These are phyloP conservation scores for Clavelina lepadiformis DNA, from an alignment of 23 tunicate genomes.

Conservation along the genomic window DNA sequence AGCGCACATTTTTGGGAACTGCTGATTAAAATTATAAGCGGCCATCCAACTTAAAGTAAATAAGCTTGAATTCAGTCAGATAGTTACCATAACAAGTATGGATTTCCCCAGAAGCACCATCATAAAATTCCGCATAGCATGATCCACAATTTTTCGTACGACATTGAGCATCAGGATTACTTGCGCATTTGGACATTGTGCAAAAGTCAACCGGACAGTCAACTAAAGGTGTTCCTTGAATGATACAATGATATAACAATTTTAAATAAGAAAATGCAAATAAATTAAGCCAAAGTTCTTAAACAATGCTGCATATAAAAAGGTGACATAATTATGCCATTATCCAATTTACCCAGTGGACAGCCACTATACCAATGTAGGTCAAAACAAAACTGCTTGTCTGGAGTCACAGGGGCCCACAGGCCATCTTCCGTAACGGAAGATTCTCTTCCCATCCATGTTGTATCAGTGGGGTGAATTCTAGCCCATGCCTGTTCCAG, in stretches of 20 bases:
- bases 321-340: too few relatives aligned
- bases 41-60: too few relatives aligned
- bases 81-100: slow-evolving; percentile 69
- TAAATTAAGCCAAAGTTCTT: too few relatives aligned
- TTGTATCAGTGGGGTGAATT: neutral
- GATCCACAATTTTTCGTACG: slow-evolving; percentile 75
- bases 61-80: too few relatives aligned
- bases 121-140: slow-evolving; percentile 71
- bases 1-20: too few relatives aligned
- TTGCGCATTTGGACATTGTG: slow-evolving; percentile 48
- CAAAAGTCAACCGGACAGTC: slow-evolving; percentile 56
- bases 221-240: slow-evolving; percentile 52
- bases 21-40: too few relatives aligned
- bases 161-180: slow-evolving; percentile 74
- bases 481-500: slow-evolving; percentile 25
- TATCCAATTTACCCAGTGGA: slow-evolving; percentile 51
- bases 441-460: slow-evolving; percentile 25
- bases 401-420: slow-evolving; percentile 72
- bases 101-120: slow-evolving; percentile 76
- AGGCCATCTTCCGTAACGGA: slow-evolving; percentile 64
- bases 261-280: neutral
- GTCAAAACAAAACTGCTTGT: slow-evolving; percentile 70
- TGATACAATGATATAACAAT: neutral
- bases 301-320: too few relatives aligned
- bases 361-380: slow-evolving; percentile 62